phyloP scores from a whole-genome alignment of 2,888 invertebrate species.

The Lycocerus yunnanus region DNA sequence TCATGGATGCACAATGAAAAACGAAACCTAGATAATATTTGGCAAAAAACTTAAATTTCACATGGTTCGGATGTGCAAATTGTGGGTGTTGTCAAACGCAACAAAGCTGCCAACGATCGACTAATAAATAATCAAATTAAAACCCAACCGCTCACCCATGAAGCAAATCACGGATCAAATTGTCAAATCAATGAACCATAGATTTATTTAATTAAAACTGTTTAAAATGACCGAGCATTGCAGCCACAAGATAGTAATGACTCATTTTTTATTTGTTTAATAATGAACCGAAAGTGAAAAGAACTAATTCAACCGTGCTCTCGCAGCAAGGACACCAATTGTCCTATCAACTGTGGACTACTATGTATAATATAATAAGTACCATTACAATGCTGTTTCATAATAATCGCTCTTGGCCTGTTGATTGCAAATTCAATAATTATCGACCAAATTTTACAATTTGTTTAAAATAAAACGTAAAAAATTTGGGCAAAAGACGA shows the following conservation, averaged over 20 bases:
- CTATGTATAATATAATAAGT: background rate
- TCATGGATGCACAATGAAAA: background rate
- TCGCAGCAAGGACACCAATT: constrained; percentile 4
- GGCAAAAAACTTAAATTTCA: background rate
- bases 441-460: background rate
- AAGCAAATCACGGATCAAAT: background rate
- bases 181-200: background rate
- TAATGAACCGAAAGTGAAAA: constrained; percentile 9
- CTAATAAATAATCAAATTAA: background rate
- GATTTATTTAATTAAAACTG: constrained; percentile 5
- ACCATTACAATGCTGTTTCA: background rate
- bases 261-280: constrained; percentile 1
- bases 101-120: background rate
- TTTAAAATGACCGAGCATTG: background rate
- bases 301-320: constrained; percentile 1
- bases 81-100: background rate
- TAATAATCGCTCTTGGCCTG: background rate
- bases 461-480: background rate
- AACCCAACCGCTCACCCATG: background rate
- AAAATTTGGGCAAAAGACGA: background rate
- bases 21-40: background rate
- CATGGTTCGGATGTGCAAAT: background rate
- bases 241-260: constrained; percentile 5
- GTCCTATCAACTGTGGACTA: background rate
- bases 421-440: background rate